These are phyloP conservation scores for Ischnura elegans DNA, from an alignment of 2,888 invertebrate species.

Conservation along the genomic window DNA sequence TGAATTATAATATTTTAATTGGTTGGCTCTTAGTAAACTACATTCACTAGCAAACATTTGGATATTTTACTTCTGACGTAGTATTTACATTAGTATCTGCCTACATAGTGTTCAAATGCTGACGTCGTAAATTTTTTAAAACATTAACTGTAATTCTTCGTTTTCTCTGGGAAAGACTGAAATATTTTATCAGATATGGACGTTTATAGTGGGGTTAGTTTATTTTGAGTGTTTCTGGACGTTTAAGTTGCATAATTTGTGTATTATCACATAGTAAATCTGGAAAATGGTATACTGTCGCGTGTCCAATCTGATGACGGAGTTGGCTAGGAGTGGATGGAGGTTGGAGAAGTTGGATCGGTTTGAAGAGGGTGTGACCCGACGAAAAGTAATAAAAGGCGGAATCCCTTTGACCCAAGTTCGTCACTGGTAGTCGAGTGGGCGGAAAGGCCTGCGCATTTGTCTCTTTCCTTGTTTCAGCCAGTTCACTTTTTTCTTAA, in stretches of 20 bases:
- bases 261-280: background rate
- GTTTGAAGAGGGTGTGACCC: background rate
- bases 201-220: background rate
- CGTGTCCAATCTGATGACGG: background rate
- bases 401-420: constrained; percentile 42
- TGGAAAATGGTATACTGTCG: background rate
- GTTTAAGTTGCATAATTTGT: background rate
- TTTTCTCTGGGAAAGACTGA: too few relatives aligned
- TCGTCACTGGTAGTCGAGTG: background rate
- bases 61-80: too few relatives aligned
- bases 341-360: background rate
- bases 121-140: too few relatives aligned
- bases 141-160: too few relatives aligned
- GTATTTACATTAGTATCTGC: too few relatives aligned
- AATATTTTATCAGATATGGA: too few relatives aligned
- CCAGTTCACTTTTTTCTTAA: background rate
- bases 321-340: background rate
- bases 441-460: background rate
- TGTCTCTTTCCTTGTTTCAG: background rate
- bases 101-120: too few relatives aligned
- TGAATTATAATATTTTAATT: too few relatives aligned
- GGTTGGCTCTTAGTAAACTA: too few relatives aligned
- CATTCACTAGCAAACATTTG: too few relatives aligned
- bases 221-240: background rate
- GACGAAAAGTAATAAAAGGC: background rate